These are phyloP conservation scores for Ascidia mentula DNA, from an alignment of 23 tunicate genomes.

Conservation along the genomic window DNA sequence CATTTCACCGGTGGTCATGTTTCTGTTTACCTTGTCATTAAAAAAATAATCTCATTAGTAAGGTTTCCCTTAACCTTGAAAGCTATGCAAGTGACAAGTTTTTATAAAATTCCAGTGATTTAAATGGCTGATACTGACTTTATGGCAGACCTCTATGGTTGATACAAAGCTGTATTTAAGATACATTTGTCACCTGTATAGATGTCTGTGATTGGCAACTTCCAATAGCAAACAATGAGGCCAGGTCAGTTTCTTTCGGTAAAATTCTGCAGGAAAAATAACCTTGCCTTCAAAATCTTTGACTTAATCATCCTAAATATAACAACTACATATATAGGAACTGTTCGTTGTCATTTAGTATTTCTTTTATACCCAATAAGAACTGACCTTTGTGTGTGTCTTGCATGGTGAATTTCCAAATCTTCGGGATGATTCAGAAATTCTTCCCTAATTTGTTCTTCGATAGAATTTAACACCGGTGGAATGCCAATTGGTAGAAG, in stretches of 20 bases:
- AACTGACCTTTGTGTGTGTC: slow-evolving; percentile 31
- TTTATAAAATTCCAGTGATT: too few species aligned
- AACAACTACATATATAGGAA: too few species aligned
- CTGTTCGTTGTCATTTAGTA: too few species aligned
- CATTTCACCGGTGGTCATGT: slow-evolving; percentile 58
- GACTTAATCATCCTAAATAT: too few species aligned
- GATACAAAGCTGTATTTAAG: too few species aligned
- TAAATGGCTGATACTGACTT: too few species aligned
- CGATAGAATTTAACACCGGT: slow-evolving; percentile 27
- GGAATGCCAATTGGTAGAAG: slow-evolving; percentile 48
- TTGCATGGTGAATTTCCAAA: slow-evolving; percentile 28
- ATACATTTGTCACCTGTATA: slow-evolving; percentile 28
- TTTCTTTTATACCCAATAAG: too few species aligned
- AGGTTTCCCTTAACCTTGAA: too few species aligned
- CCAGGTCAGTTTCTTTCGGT: slow-evolving; percentile 37
- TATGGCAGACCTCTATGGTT: too few species aligned
- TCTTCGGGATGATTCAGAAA: slow-evolving; percentile 37
- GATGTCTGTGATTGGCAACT: slow-evolving; percentile 31
- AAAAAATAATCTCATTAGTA: too few species aligned
- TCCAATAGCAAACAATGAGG: slow-evolving; percentile 18
- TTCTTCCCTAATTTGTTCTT: slow-evolving; percentile 18
- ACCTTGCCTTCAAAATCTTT: too few species aligned
- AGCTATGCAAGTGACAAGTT: too few species aligned
- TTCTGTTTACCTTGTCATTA: slow-evolving; percentile 46
- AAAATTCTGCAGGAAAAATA: slow-evolving; percentile 19